These are phyloP conservation scores for Pterostichus niger DNA, from an alignment of 2,888 invertebrate genomes.

Conservation along the genomic window DNA sequence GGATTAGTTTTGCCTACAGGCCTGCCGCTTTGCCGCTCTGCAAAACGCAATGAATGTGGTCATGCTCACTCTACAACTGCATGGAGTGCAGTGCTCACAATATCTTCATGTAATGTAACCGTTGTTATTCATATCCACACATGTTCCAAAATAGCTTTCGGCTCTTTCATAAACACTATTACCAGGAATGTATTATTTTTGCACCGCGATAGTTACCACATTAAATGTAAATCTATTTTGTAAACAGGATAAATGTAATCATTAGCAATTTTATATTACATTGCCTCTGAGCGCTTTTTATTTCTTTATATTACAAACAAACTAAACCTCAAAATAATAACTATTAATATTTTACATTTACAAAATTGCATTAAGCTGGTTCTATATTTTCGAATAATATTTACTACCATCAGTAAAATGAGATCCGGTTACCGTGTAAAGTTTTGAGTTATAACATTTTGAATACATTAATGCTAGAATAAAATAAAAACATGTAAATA, in stretches of 20 bases:
- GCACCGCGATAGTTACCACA: slow-evolving; percentile 16
- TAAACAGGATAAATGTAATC: slow-evolving; percentile 22
- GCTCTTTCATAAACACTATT: slow-evolving; percentile 46
- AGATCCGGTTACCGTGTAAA: too few species aligned
- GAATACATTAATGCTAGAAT: too few species aligned
- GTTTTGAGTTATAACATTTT: too few species aligned
- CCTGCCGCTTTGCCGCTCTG: neutral
- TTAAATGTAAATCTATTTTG: slow-evolving; percentile 37
- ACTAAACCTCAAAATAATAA: too few species aligned
- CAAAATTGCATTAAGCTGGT: too few species aligned
- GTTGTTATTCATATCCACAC: slow-evolving; percentile 45
- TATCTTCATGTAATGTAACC: slow-evolving; percentile 25
- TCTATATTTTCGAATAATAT: too few species aligned
- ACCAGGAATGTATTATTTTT: slow-evolving; percentile 48
- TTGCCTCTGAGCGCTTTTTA: neutral
- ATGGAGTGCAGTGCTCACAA: slow-evolving; percentile 17
- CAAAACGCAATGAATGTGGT: slow-evolving; percentile 38
- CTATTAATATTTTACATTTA: too few species aligned
- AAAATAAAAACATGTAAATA: too few species aligned
- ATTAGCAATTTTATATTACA: slow-evolving; percentile 19
- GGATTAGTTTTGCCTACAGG: slow-evolving; percentile 47
- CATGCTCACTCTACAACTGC: neutral
- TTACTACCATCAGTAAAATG: too few species aligned
- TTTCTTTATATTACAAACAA: too few species aligned
- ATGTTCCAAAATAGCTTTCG: slow-evolving; percentile 52